phyloP scores from a whole-genome alignment of 1,140 invertebrate species.

The Drosophila sturtevanti region DNA sequence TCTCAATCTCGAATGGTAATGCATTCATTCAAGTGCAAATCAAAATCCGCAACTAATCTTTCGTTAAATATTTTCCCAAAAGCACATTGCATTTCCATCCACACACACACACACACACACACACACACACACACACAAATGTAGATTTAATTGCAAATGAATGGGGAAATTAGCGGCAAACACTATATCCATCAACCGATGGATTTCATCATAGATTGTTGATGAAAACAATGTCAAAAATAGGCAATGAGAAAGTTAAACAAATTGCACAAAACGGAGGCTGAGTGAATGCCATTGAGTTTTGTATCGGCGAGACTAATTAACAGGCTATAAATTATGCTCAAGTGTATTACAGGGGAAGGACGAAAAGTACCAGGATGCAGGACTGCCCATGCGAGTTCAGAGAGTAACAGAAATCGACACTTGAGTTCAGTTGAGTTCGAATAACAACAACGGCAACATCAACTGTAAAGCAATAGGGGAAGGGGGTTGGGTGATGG shows the following conservation, averaged over 20 bases:
- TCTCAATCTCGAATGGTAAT: not conserved
- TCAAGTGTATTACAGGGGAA: slow-evolving; percentile 72
- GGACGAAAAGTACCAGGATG: slow-evolving; percentile 30
- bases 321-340: slow-evolving; percentile 79
- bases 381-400: slow-evolving; percentile 7
- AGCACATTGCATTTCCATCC: not conserved
- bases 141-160: not conserved
- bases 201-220: not conserved
- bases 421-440: slow-evolving; percentile 59
- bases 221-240: slow-evolving; percentile 34
- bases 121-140: too few relatives aligned
- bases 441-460: slow-evolving; percentile 37
- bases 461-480: too few relatives aligned
- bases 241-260: slow-evolving; percentile 4
- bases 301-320: slow-evolving; percentile 57
- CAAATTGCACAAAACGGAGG: slow-evolving; percentile 23
- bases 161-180: not conserved
- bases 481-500: too few relatives aligned
- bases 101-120: too few relatives aligned
- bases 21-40: not conserved
- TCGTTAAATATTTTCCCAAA: not conserved
- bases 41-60: not conserved
- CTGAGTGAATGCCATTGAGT: slow-evolving; percentile 61
- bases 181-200: not conserved
- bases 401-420: slow-evolving; percentile 63